These are phyloP conservation scores for Bimastos eiseni DNA, from an alignment of 2,888 invertebrate genomes.

Conservation along the genomic window DNA sequence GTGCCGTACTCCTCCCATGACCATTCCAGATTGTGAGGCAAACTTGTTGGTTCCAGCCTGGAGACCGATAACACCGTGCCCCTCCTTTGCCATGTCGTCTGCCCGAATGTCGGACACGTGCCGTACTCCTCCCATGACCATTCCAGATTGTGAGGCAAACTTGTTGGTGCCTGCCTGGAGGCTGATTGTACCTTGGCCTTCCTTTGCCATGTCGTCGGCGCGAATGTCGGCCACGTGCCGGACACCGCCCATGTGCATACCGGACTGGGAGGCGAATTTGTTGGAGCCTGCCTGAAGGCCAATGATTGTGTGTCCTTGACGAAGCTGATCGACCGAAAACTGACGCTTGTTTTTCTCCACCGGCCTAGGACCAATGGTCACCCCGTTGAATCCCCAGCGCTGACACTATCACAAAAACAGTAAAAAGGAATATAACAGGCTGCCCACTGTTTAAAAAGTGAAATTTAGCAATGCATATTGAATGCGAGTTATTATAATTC, in stretches of 20 bases:
- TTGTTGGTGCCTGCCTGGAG: conserved; percentile 33
- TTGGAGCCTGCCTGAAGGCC: conserved; percentile 52
- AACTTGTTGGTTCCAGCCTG: conserved; percentile 17
- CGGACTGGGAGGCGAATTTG: conserved; percentile 54
- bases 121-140: conserved; percentile 8
- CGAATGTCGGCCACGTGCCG: conserved; percentile 30
- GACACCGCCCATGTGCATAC: conserved; percentile 29
- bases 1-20: not conserved
- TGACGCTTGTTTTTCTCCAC: conserved; percentile 51
- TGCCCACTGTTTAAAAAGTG: not conserved
- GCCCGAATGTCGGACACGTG: not conserved
- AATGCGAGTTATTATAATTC: not conserved
- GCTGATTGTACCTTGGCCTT: not conserved
- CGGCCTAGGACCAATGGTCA: conserved; percentile 57
- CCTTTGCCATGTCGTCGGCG: conserved; percentile 31
- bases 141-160: conserved; percentile 25
- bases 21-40: not conserved
- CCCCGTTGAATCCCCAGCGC: conserved; percentile 55
- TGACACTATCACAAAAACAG: conserved; percentile 44
- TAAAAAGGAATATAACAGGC: not conserved
- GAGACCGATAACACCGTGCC: not conserved
- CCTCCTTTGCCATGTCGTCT: conserved; percentile 9
- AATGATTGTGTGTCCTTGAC: conserved; percentile 43
- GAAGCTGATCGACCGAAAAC: conserved; percentile 55
- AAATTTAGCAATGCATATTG: not conserved